phyloP scores from a whole-genome alignment of 2,888 invertebrate species.

The Copidosoma aretas region DNA sequence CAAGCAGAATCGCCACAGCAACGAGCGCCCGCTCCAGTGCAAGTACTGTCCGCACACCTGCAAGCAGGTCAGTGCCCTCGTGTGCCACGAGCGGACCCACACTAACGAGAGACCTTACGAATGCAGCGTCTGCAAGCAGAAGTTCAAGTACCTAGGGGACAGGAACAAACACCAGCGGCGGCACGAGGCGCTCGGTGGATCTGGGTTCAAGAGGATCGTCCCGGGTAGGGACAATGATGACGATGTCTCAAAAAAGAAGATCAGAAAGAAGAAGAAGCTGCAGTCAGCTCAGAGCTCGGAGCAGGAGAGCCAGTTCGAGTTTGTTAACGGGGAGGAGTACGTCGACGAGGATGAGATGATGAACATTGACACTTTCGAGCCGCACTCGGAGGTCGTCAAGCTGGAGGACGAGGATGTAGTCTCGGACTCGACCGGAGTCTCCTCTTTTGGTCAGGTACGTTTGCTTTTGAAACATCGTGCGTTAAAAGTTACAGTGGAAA shows the following conservation, averaged over 20 bases:
- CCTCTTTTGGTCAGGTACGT: slow-evolving; percentile 50
- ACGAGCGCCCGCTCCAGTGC: slow-evolving; percentile 59
- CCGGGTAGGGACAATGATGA: slow-evolving; percentile 54
- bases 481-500: not conserved
- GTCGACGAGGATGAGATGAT: slow-evolving; percentile 36
- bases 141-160: slow-evolving; percentile 60
- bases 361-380: not conserved
- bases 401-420: slow-evolving; percentile 46
- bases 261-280: slow-evolving; percentile 40
- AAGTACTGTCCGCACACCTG: slow-evolving; percentile 59
- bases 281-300: slow-evolving; percentile 31
- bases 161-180: slow-evolving; percentile 60
- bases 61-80: slow-evolving; percentile 60
- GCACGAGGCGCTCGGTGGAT: slow-evolving; percentile 59
- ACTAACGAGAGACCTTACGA: slow-evolving; percentile 60
- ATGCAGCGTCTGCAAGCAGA: slow-evolving; percentile 58
- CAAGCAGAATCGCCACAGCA: slow-evolving; percentile 60
- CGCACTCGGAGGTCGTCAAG: slow-evolving; percentile 28
- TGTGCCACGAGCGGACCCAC: slow-evolving; percentile 61
- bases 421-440: slow-evolving; percentile 44
- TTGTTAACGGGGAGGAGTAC: not conserved
- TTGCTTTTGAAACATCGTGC: not conserved
- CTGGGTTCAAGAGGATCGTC: slow-evolving; percentile 59
- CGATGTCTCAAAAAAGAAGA: slow-evolving; percentile 48
- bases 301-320: not conserved